Percentiles rank a stretch among this genome's conserved stretches.
Evolutionary conservation across 2,888 invertebrate genomes (phyloP).

Genomic region (Abrostola tripartita): DNA sequence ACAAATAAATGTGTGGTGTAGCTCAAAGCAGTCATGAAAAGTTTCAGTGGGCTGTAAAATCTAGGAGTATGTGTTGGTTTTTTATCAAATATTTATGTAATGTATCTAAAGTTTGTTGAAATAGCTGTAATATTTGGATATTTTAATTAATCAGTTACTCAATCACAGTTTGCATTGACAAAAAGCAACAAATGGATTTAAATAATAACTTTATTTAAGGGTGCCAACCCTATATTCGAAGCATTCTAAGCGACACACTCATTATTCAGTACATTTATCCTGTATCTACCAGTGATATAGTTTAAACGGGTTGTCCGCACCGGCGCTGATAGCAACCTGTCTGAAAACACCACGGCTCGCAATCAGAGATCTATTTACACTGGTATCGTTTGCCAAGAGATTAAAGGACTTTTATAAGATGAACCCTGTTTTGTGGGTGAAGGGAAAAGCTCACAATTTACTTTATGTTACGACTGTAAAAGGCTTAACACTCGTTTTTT

Average conservation of each 20-base stretch:
- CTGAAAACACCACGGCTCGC: slow-evolving; percentile 32
- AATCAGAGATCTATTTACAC: slow-evolving; percentile 23
- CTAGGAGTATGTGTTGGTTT: too few relatives aligned
- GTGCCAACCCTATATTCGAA: slow-evolving; percentile 55
- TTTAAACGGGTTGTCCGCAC: slow-evolving; percentile 56
- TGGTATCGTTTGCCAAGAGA: not conserved
- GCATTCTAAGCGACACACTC: slow-evolving; percentile 53
- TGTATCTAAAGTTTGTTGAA: too few relatives aligned
- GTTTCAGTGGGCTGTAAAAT: too few relatives aligned
- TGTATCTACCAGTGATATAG: slow-evolving; percentile 64
- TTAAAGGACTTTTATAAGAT: not conserved
- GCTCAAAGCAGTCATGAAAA: not conserved
- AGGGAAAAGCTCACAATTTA: not conserved
- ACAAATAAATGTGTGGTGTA: not conserved
- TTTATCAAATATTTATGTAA: too few relatives aligned
- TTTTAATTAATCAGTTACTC: too few relatives aligned
- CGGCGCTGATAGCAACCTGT: slow-evolving; percentile 51
- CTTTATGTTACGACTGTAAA: not conserved
- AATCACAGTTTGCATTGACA: too few relatives aligned
- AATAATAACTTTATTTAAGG: not conserved
- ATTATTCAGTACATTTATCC: slow-evolving; percentile 68
- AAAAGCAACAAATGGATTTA: too few relatives aligned
- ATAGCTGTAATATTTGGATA: too few relatives aligned
- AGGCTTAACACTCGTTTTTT: not conserved
- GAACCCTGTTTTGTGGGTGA: not conserved